Conservation (phyloP, 2,797 vertebrate species). For the Coreius guichenoti region DNA sequence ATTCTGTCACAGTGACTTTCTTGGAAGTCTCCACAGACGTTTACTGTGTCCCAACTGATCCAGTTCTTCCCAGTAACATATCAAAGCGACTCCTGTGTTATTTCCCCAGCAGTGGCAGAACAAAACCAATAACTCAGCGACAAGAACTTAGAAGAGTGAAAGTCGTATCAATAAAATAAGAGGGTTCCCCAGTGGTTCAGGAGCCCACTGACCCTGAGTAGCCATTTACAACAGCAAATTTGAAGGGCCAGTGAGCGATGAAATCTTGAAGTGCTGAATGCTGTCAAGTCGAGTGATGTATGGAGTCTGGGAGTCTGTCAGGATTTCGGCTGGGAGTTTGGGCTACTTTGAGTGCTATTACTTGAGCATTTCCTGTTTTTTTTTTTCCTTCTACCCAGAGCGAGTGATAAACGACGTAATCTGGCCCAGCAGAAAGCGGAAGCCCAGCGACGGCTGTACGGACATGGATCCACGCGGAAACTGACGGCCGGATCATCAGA, state of each 20-base stretch:
- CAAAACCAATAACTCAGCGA: conserved; percentile 36
- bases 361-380: conserved; percentile 50
- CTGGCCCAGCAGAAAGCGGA: conserved; percentile 97
- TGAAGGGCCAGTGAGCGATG: conserved; percentile 77
- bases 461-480: conserved; percentile 89
- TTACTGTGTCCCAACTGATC: conserved; percentile 25
- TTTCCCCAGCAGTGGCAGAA: conserved; percentile 38
- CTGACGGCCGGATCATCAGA: conserved; percentile 90
- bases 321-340: conserved; percentile 32
- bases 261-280: conserved; percentile 69
- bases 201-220: conserved; percentile 76
- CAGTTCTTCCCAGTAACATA: conserved; percentile 37
- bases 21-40: conserved; percentile 45
- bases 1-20: conserved; percentile 35
- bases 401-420: conserved; percentile 95
- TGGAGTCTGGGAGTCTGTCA: conserved; percentile 22
- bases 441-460: conserved; percentile 93
- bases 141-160: conserved; percentile 33
- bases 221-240: conserved; percentile 77
- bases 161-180: conserved; percentile 70
- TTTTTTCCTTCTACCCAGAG: conserved; percentile 73
- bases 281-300: conserved; percentile 34
- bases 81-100: conserved; percentile 41
- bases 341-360: conserved; percentile 45
- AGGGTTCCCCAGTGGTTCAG: conserved; percentile 61